Base-by-base conservation (phyloP, 2,888 invertebrate species). In the Cotesia congregata region DNA sequence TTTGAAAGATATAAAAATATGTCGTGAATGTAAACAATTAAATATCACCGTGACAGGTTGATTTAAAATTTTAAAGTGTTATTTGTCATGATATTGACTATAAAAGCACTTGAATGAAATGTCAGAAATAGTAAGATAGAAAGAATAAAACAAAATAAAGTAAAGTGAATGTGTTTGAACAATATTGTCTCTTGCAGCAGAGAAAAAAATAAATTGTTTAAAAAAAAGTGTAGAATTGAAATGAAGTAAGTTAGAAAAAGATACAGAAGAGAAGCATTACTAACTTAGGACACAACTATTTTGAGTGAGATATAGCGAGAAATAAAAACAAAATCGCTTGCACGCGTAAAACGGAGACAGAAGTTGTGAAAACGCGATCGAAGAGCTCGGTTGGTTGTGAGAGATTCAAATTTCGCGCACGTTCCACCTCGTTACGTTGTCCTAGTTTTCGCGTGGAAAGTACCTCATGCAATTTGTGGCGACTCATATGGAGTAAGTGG, bases 361-460 rank as follows among this genome's bases (percentile, higher is more conserved):
- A 65, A 17, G 65, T 41, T 30, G 50, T 30, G 30, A 40, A 65
- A 40, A 68, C 15, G 70, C 67, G 67, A 79, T 79, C 71, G 77
- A 72, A 79, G 71, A 65, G 61, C 72, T 77, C 73, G 72, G 67
- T 73, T 38, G 65, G 76, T 73, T 70, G 77, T 78, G 76, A 75
- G 69, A 72, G 72, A 81, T 81, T 79, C 79, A 77, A 80, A 81
- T 78, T 81, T 81, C 71, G 79, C 75, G 79, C 81, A 80, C 79
- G 80, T 79, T 76, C 78, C 62, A 77, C 72, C 78, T 78, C 79
- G 78, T 80, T 80, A 80, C 75, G 77, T 17, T 76, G 77, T 77
- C 72, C 78, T 70, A 77, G 78, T 81, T 80, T 81, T 80, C 72
- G 74, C 20, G 79, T 73, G 78, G 77, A 80, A 78, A 81, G 81